Evolutionary conservation across 2,113 vertebrate genomes (phyloP).

Genomic region (Xiphias gladius): DNA sequence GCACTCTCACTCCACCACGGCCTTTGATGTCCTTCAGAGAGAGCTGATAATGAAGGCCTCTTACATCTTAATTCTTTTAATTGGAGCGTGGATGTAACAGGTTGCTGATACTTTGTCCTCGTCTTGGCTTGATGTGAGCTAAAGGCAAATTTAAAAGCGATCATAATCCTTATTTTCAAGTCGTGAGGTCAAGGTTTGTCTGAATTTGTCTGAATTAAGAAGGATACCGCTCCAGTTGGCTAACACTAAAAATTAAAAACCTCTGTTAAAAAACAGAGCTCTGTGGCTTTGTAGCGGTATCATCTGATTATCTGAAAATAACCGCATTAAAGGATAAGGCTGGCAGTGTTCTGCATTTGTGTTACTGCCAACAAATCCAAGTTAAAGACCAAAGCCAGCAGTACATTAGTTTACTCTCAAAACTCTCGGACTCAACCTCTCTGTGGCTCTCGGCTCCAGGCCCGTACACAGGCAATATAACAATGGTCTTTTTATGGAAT

Average conservation of each 20-base stretch:
- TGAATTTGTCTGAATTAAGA: neutral
- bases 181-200: neutral
- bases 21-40: conserved; percentile 83
- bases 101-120: conserved; percentile 57
- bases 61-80: conserved; percentile 83
- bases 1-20: conserved; percentile 80
- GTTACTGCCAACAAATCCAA: neutral
- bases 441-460: neutral
- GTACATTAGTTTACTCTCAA: neutral
- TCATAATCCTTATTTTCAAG: conserved; percentile 9
- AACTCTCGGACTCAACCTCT: neutral
- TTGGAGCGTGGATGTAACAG: conserved; percentile 73
- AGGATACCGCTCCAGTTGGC: neutral
- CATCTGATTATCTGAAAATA: neutral
- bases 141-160: conserved; percentile 1
- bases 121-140: conserved; percentile 43
- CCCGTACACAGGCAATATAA: neutral
- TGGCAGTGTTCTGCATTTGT: neutral
- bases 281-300: neutral
- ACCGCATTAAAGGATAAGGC: neutral
- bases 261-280: neutral
- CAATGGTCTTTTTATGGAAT: neutral
- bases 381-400: neutral
- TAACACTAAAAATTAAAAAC: neutral
- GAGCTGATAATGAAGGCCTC: conserved; percentile 81